Percentiles rank a stretch among this genome's conserved stretches.
Evolutionary conservation across 2,888 invertebrate genomes (phyloP).

Genomic region (Ditula angustiorana): DNA sequence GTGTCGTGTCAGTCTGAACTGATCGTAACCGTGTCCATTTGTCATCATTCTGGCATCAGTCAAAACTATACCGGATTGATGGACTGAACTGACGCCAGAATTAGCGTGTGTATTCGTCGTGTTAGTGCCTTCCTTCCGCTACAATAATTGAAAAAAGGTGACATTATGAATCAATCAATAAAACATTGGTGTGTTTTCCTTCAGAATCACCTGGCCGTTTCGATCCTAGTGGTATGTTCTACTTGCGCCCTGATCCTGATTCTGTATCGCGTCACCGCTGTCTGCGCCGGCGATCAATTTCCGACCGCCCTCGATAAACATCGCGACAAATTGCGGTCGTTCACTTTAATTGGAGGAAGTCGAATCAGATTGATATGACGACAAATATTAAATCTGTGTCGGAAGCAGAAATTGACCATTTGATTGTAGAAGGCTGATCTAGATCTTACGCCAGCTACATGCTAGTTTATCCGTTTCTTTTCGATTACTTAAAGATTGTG

Average conservation of each 20-base stretch:
- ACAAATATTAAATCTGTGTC: slow-evolving; percentile 22
- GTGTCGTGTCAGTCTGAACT: too few relatives aligned
- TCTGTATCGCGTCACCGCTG: not conserved
- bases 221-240: not conserved
- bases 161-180: too few relatives aligned
- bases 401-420: slow-evolving; percentile 5
- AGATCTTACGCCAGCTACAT: not conserved
- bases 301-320: slow-evolving; percentile 16
- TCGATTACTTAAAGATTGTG: not conserved
- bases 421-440: not conserved
- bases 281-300: slow-evolving; percentile 23
- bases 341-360: slow-evolving; percentile 25
- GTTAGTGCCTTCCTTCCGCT: too few relatives aligned
- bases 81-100: too few relatives aligned
- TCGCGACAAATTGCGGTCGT: slow-evolving; percentile 24
- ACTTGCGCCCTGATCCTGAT: not conserved
- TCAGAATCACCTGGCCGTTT: too few relatives aligned
- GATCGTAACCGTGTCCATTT: too few relatives aligned
- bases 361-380: slow-evolving; percentile 24
- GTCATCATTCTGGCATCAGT: too few relatives aligned
- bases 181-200: too few relatives aligned
- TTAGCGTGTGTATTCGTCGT: too few relatives aligned
- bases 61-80: too few relatives aligned
- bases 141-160: too few relatives aligned
- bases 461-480: not conserved